Evolutionary conservation across 2,113 vertebrate species (phyloP), one percentile per base, ranked within the genome.

Genomic region (Corvus cornix): DNA sequence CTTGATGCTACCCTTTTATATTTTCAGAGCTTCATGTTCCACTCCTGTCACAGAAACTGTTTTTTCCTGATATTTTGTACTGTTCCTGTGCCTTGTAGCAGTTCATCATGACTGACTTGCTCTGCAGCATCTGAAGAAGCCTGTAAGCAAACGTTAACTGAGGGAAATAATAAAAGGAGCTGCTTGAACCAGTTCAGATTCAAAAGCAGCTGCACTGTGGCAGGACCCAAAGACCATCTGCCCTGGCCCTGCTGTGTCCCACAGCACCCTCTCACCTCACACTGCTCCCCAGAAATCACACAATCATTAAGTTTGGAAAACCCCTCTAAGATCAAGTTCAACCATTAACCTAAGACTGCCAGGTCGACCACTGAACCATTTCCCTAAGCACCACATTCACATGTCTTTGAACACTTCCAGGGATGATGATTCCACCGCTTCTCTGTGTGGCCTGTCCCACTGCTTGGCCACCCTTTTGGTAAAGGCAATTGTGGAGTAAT

Each of bases 401-500:
- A 3, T 11, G 18, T 31, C 7, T 27, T 18, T 16, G 30, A 41
- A 16, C 17, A 10, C 14, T 55, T 31, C 33, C 41, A 69, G n/a
- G 55, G n/a, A 35, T 27, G 41, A 26, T 27, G 11, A 27, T 16
- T 13, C n/a, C 41, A 39, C 28, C 4, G 3, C 31, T 55, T 43
- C 48, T 22, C 48, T 62, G n/a, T 7, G 21, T 17, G 22, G 41
- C 39, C 13, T 48, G 30, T 27, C 10, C n/a, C 39, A 9, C 7
- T 22, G 17, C 11, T 49, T 27, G 16, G 6, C 21, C 30, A 48
- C 7, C 19, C 16, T 41, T 48, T 11, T 41, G 49, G 17, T 31
- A 11, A 27, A 23, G 21, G 16, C 48, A 68, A 41, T 2, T 0
- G 0, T 11, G 39, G n/a, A 53, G 23, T 1, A 4, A 33, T 3